Percentiles rank a stretch among this genome's conserved stretches.
Evolutionary conservation across 1,140 invertebrate genomes (phyloP).

Genomic region (Drosophila carrolli): DNA sequence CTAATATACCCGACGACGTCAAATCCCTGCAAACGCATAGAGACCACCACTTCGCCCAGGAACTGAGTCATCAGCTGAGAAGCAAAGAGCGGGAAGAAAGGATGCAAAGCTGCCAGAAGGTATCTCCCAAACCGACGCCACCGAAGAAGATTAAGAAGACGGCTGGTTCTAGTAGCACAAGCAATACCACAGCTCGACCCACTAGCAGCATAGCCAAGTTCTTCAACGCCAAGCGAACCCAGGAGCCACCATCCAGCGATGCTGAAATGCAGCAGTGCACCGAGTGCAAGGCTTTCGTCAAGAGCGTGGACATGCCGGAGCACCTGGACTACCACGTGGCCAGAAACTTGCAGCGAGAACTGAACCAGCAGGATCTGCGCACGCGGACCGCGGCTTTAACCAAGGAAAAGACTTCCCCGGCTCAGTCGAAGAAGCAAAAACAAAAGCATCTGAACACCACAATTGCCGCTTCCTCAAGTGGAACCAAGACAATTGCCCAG

Average conservation of each 20-base stretch:
- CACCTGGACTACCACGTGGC: constrained; percentile 91
- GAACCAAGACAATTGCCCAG: constrained; percentile 66
- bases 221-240: constrained; percentile 30
- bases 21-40: constrained; percentile 85
- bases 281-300: constrained; percentile 88
- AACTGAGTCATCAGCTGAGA: constrained; percentile 86
- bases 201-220: constrained; percentile 61
- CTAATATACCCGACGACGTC: constrained; percentile 66
- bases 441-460: constrained; percentile 43
- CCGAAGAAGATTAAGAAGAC: constrained; percentile 52
- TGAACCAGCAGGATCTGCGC: constrained; percentile 69
- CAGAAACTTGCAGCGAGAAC: constrained; percentile 86
- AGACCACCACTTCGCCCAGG: constrained; percentile 87
- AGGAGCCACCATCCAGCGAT: constrained; percentile 35
- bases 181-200: neutral
- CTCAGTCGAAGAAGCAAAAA: constrained; percentile 35
- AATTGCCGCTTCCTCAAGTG: constrained; percentile 15
- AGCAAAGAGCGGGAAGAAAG: constrained; percentile 65
- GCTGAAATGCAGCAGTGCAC: constrained; percentile 85
- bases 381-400: constrained; percentile 17
- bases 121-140: constrained; percentile 20
- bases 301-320: constrained; percentile 86
- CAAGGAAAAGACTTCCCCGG: constrained; percentile 47
- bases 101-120: constrained; percentile 42
- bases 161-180: neutral